Evolutionary conservation across 64 coral and sea anemone species (phyloP).

Genomic region (Anthopleura sola): DNA sequence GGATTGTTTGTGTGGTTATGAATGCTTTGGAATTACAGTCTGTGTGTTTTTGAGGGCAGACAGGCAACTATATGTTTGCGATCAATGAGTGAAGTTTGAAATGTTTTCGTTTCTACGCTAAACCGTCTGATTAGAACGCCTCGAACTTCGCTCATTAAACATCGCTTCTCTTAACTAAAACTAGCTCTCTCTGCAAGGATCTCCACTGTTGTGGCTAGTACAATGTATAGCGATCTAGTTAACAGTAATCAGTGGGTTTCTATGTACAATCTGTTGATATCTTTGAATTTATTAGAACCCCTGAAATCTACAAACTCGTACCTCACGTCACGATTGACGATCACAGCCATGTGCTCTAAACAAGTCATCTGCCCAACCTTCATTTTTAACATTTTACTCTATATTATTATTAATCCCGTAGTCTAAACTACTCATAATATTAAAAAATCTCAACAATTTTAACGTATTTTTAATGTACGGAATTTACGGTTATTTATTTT

Average conservation of each 20-base stretch:
- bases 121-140: background rate
- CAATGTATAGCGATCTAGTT: background rate
- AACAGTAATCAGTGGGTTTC: background rate
- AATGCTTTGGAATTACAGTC: background rate
- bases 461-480: background rate
- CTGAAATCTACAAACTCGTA: background rate
- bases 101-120: slow-evolving; percentile 11
- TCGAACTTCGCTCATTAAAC: background rate
- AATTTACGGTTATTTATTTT: background rate
- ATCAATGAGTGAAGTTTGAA: slow-evolving; percentile 8
- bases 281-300: background rate
- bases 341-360: slow-evolving; percentile 21
- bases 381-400: slow-evolving; percentile 19
- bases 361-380: background rate
- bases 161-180: background rate
- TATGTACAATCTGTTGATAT: background rate
- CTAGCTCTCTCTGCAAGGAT: background rate
- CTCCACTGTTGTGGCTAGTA: background rate
- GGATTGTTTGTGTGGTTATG: background rate
- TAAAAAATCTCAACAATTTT: background rate
- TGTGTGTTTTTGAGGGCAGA: background rate
- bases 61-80: background rate
- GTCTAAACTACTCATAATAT: background rate
- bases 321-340: background rate
- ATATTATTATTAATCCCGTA: background rate